Evolutionary conservation across 2,113 vertebrate genomes (phyloP).

Genomic region (Apteryx owenii): DNA sequence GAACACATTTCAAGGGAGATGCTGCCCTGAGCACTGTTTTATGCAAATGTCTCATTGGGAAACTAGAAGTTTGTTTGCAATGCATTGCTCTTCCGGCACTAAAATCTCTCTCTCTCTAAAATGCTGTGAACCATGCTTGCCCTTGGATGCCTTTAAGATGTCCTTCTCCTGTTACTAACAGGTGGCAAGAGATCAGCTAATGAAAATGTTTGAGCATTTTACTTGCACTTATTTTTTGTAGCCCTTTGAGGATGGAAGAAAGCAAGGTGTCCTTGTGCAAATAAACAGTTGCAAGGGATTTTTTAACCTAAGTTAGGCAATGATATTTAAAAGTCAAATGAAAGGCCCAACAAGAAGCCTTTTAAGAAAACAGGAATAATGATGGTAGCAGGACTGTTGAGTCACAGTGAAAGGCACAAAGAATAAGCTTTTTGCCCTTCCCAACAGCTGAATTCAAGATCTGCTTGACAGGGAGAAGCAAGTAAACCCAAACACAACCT

Average conservation of each 20-base stretch:
- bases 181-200: not conserved
- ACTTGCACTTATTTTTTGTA: not conserved
- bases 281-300: accelerated
- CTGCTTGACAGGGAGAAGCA: not conserved
- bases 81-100: not conserved
- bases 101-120: not conserved
- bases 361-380: not conserved
- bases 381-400: too few species aligned
- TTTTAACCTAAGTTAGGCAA: not conserved
- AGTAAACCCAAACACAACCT: not conserved
- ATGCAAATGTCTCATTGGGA: not conserved
- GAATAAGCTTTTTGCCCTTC: not conserved
- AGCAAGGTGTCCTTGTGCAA: not conserved
- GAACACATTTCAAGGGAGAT: not conserved
- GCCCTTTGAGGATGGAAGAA: not conserved
- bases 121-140: accelerated
- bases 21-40: not conserved
- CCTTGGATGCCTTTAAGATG: not conserved
- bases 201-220: not conserved
- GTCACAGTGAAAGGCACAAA: not conserved
- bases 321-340: not conserved
- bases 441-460: not conserved
- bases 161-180: not conserved
- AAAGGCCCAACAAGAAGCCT: not conserved
- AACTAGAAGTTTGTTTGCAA: not conserved